These are phyloP conservation scores for Gopherus evgoodei DNA, from an alignment of 2,113 vertebrate species.

Conservation along the genomic window DNA sequence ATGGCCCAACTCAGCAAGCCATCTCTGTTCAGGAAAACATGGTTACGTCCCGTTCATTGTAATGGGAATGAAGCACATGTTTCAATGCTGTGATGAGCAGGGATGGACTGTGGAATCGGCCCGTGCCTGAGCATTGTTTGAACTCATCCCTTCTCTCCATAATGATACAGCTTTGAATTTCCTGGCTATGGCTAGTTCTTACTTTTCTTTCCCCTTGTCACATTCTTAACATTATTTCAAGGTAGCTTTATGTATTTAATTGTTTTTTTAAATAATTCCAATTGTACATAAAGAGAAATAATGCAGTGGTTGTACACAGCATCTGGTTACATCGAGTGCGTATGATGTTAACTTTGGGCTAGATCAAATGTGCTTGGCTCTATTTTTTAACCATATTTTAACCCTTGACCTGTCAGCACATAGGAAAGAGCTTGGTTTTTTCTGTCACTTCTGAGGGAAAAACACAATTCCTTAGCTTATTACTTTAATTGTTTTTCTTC, in stretches of 20 bases:
- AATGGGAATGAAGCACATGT: not conserved
- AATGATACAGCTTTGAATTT: fast-evolving
- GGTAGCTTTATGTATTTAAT: slow-evolving; percentile 54
- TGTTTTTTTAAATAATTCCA: not conserved
- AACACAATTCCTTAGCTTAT: not conserved
- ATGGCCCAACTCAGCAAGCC: not conserved
- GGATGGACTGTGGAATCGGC: not conserved
- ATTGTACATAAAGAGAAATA: slow-evolving; percentile 28
- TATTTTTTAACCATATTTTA: not conserved
- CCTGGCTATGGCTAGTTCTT: not conserved
- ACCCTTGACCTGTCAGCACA: not conserved
- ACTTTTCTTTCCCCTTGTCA: not conserved
- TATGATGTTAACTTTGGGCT: slow-evolving; percentile 58
- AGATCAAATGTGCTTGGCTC: slow-evolving; percentile 64
- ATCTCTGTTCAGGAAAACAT: not conserved
- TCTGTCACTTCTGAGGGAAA: not conserved
- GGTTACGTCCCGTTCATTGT: not conserved
- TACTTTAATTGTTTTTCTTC: not conserved
- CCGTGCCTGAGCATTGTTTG: not conserved
- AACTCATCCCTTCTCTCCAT: not conserved
- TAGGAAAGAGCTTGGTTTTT: not conserved
- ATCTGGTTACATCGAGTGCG: slow-evolving; percentile 20
- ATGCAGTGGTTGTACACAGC: slow-evolving; percentile 26
- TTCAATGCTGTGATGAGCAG: fast-evolving
- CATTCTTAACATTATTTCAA: slow-evolving; percentile 49